A percentile compares a stretch with the other conserved stretches of the same genome.
Evolutionary conservation across 1,140 invertebrate genomes (phyloP).

Genomic region (Rhyzopertha dominica): DNA sequence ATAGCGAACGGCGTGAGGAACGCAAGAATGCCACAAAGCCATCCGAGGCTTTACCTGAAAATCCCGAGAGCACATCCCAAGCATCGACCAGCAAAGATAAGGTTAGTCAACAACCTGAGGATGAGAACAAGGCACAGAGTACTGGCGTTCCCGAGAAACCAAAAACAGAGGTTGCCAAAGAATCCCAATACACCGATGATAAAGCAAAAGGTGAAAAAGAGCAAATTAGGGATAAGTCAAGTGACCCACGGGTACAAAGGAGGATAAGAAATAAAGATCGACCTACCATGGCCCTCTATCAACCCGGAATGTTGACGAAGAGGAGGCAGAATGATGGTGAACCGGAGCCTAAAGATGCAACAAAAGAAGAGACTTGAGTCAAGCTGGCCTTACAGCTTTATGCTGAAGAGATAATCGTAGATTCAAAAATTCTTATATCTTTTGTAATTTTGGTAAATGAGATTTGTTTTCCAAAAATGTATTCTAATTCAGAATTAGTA

Average conservation of each 20-base stretch:
- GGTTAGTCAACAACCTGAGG: too few species aligned
- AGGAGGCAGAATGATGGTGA: constrained; percentile 32
- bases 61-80: too few species aligned
- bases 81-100: too few species aligned
- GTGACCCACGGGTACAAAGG: constrained; percentile 35
- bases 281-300: constrained; percentile 41
- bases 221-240: constrained; percentile 18
- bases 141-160: constrained; percentile 12
- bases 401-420: too few species aligned
- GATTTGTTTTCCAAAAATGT: too few species aligned
- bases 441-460: too few species aligned
- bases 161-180: constrained; percentile 13
- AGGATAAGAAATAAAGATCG: constrained; percentile 50
- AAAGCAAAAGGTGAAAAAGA: constrained; percentile 9
- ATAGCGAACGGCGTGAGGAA: constrained; percentile 44
- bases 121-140: constrained; percentile 1
- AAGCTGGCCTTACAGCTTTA: too few species aligned
- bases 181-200: constrained; percentile 1
- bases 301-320: constrained; percentile 44
- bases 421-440: too few species aligned
- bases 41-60: constrained; percentile 1
- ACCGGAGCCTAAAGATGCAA: constrained; percentile 16
- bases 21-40: too few species aligned
- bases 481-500: too few species aligned
- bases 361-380: constrained; percentile 10